Evolutionary conservation across 2,797 vertebrate species (phyloP).

Genomic region (Gymnoscopelus braueri): DNA sequence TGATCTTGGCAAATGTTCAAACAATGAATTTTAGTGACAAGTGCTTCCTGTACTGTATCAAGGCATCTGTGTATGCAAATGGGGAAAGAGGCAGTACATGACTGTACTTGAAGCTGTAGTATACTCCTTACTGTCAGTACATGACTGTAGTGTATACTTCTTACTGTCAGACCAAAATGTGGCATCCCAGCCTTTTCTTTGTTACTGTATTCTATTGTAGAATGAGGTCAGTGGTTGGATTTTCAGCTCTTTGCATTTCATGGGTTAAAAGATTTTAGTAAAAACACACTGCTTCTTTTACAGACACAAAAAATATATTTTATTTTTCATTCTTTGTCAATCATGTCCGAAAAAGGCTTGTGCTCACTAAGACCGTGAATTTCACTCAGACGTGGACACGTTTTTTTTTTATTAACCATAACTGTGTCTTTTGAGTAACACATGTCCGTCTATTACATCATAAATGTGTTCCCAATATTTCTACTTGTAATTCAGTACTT

Average conservation of each 20-base stretch:
- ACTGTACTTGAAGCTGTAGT: too few relatives aligned
- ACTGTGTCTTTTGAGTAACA: constrained; percentile 19
- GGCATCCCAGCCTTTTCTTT: constrained; percentile 8
- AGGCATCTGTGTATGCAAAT: constrained; percentile 26
- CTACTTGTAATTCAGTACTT: not conserved
- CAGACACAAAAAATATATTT: not conserved
- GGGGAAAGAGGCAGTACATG: constrained; percentile 8
- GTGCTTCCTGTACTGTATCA: constrained; percentile 29
- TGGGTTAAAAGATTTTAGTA: constrained; percentile 31
- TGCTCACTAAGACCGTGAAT: constrained; percentile 24
- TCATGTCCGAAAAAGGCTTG: constrained; percentile 15
- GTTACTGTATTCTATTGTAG: constrained; percentile 8
- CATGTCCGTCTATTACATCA: too few relatives aligned
- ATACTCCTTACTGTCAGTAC: too few relatives aligned
- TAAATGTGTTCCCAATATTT: too few relatives aligned
- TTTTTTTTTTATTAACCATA: constrained; percentile 10
- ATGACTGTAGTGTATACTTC: too few relatives aligned
- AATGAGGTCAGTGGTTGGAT: constrained; percentile 28
- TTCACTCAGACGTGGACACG: not conserved
- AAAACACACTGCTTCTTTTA: constrained; percentile 30
- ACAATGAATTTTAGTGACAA: constrained; percentile 21
- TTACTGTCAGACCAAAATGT: constrained; percentile 12
- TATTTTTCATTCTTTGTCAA: constrained; percentile 14
- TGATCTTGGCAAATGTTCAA: constrained; percentile 26
- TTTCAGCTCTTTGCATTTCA: constrained; percentile 20